Base-by-base conservation (phyloP, 2,113 vertebrate species). In the Pelecanoides urinatrix region DNA sequence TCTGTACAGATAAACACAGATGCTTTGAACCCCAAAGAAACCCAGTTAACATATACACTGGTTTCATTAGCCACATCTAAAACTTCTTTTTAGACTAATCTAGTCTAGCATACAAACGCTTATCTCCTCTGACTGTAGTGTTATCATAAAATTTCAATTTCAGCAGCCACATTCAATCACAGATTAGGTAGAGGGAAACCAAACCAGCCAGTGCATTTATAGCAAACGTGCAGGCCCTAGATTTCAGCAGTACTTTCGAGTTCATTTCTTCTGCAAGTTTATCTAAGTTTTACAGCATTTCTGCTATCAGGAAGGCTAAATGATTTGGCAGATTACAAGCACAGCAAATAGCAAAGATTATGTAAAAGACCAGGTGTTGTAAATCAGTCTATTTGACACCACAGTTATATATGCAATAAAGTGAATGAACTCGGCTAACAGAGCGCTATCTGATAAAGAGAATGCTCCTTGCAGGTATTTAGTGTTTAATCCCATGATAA, bases 271-370 rank as follows among this genome's bases (percentile, higher is more conserved):
- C 76, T 61, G 50, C 84, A 97, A 96, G 75, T 96, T 90, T 97
- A 96, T 97, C 97, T 97, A 97, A 97, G 75, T 97, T 96, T 97
- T 94, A 97, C 87, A 97, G 96, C 92, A 97, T 95, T 98, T 96
- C 94, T 94, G 63, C 92, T 97, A 97, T 97, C 95, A 88, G 93
- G 84, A 97, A 97, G 92, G 92, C 95, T 91, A 96, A 97, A 97
- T 85, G 96, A 97, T 97, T 96, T 95, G 88, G 83, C 92, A 97
- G 94, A 97, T 97, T 97, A 97, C 90, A 95, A 96, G 94, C 52
- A 0, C 84, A 97, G 97, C 79, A 97, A 98, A 97, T 71, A 97
- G 90, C 89, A 81, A 98, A 96, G 92, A 95, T 97, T 97, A 97
- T 94, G 97, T 96, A 96, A 96, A 97, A 97, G 93, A 97, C 67